Conservation (phyloP, 2,797 vertebrate species). For the Thunnus albacares region DNA sequence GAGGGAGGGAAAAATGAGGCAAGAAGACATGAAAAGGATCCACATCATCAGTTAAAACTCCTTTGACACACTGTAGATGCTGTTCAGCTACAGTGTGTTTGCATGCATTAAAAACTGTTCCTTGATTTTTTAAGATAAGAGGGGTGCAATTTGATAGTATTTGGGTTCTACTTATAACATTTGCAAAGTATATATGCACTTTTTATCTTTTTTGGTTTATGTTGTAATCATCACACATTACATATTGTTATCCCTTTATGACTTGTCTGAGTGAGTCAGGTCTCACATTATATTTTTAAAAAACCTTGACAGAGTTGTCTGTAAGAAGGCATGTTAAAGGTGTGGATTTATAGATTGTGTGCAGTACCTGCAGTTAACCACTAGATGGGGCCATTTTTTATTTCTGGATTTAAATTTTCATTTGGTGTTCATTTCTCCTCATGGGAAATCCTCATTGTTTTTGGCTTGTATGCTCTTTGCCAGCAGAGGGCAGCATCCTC, state of each 20-base stretch:
- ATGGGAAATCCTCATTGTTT: not conserved
- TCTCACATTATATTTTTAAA: too few species aligned
- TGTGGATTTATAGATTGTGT: not conserved
- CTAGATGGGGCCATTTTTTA: conserved; percentile 28
- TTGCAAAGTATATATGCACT: not conserved
- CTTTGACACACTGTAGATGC: not conserved
- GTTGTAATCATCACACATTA: not conserved
- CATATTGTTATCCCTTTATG: rapidly evolving
- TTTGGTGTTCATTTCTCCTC: not conserved
- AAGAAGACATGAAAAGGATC: not conserved
- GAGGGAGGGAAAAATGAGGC: not conserved
- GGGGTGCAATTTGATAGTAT: not conserved
- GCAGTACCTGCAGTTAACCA: not conserved
- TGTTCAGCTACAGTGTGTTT: not conserved
- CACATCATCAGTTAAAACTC: not conserved
- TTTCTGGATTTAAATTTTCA: too few species aligned
- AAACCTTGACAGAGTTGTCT: not conserved
- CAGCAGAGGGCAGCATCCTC: conserved; percentile 40
- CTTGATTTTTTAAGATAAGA: too few species aligned
- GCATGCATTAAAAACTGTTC: not conserved
- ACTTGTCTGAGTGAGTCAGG: not conserved
- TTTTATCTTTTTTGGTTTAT: conserved; percentile 1
- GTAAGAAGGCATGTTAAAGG: not conserved
- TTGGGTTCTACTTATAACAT: not conserved
- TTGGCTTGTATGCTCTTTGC: not conserved